Evolutionary conservation across 2,113 vertebrate species (phyloP).

Genomic region (Albula glossodonta): DNA sequence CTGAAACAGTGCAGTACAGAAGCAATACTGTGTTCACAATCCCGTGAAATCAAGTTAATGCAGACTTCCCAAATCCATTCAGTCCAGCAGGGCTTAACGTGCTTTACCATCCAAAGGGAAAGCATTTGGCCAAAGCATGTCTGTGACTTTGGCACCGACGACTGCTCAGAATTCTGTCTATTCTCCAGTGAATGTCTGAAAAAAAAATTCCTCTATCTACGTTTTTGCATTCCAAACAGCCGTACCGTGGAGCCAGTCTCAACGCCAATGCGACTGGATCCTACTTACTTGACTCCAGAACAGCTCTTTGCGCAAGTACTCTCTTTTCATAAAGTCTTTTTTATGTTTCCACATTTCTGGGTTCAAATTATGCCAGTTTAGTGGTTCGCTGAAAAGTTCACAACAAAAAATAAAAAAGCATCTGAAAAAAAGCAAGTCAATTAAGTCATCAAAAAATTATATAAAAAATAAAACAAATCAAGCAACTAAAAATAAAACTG

Average conservation of each 20-base stretch:
- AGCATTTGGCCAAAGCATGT: conserved; percentile 27
- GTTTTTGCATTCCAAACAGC: too few relatives aligned
- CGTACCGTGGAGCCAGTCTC: neutral
- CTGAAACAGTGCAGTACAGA: neutral
- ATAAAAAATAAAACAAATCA: too few relatives aligned
- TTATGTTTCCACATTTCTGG: neutral
- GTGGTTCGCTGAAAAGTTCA: neutral
- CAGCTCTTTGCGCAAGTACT: too few relatives aligned
- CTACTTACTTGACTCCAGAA: neutral
- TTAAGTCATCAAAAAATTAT: neutral
- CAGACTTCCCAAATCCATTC: neutral
- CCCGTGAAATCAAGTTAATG: too few relatives aligned
- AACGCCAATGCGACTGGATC: conserved; percentile 13
- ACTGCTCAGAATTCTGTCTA: neutral
- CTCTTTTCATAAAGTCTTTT: neutral
- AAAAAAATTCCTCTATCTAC: too few relatives aligned
- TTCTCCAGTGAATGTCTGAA: too few relatives aligned
- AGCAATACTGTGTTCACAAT: neutral
- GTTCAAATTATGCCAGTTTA: neutral
- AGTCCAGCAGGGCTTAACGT: neutral
- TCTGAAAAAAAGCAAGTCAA: conserved; percentile 25
- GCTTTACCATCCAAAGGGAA: conserved; percentile 7
- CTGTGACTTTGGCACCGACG: conserved; percentile 41
- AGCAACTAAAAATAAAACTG: neutral
- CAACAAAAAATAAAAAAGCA: neutral